Percentiles rank a stretch among this genome's conserved stretches.
Evolutionary conservation across 1,140 invertebrate species (phyloP).

Genomic region (Aphaenogaster rudis): DNA sequence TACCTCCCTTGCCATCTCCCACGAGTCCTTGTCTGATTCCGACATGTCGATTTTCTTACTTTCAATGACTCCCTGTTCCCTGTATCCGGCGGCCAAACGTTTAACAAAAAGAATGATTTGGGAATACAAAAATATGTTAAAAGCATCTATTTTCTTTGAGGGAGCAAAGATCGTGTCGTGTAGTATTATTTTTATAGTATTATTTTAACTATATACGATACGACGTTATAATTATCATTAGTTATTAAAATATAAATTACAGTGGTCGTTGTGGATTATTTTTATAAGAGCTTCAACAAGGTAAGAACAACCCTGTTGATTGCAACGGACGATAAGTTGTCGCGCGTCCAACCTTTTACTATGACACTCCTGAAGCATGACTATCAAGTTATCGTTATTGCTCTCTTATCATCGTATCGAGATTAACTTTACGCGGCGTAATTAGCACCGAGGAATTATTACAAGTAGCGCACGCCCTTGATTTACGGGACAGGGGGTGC

Average conservation of each 20-base stretch:
- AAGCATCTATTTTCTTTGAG: background rate
- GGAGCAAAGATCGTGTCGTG: background rate
- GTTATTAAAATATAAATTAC: background rate
- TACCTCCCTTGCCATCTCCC: slow-evolving; percentile 60
- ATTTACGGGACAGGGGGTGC: slow-evolving; percentile 34
- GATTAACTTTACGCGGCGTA: slow-evolving; percentile 49
- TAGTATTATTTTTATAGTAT: background rate
- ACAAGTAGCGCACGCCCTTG: slow-evolving; percentile 47
- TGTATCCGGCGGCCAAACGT: background rate
- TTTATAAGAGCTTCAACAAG: background rate
- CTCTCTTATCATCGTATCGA: slow-evolving; percentile 41
- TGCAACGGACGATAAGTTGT: background rate
- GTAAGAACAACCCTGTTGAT: background rate
- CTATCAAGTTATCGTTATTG: slow-evolving; percentile 41
- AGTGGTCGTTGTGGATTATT: background rate
- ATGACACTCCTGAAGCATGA: slow-evolving; percentile 39
- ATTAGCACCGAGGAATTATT: slow-evolving; percentile 46
- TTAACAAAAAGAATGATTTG: background rate
- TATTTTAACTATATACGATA: too few relatives aligned
- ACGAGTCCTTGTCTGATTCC: slow-evolving; percentile 11
- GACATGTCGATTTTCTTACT: slow-evolving; percentile 19
- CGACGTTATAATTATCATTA: background rate
- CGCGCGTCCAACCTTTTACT: slow-evolving; percentile 9
- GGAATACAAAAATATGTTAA: background rate
- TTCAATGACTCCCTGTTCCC: background rate